phyloP scores from a whole-genome alignment of 2,113 vertebrate species.

The Corythaixoides concolor region DNA sequence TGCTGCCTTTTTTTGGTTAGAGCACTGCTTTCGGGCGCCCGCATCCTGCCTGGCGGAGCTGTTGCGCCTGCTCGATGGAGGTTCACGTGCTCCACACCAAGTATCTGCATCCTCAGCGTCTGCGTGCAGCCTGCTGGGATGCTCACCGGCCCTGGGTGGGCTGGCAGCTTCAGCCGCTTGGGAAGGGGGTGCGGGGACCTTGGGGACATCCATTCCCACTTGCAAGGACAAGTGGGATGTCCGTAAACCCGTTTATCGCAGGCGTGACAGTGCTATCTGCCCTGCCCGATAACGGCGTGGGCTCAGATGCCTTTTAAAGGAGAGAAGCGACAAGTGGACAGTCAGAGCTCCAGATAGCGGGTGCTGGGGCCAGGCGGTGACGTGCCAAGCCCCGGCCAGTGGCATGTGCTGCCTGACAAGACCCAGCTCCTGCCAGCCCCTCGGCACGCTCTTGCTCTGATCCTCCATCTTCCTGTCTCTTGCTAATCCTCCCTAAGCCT shows the following conservation, averaged over 20 bases:
- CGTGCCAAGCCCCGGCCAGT: background rate
- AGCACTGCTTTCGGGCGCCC: background rate
- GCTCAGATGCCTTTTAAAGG: slow-evolving; percentile 39
- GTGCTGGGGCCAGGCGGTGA: background rate
- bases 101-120: accelerated
- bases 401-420: slow-evolving; percentile 39
- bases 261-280: background rate
- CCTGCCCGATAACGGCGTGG: background rate
- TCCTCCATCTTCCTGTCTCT: background rate
- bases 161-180: background rate
- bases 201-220: background rate
- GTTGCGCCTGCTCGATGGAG: accelerated
- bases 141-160: accelerated
- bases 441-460: accelerated
- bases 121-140: accelerated
- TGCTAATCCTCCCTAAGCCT: background rate
- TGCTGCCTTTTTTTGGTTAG: background rate
- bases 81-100: accelerated
- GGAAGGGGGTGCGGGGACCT: background rate
- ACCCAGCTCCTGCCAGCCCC: slow-evolving; percentile 11
- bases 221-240: slow-evolving; percentile 17
- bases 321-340: background rate
- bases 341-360: background rate
- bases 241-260: background rate
- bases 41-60: accelerated